Conservation (phyloP, 1,140 invertebrate species). For the Zaprionus inermis region DNA sequence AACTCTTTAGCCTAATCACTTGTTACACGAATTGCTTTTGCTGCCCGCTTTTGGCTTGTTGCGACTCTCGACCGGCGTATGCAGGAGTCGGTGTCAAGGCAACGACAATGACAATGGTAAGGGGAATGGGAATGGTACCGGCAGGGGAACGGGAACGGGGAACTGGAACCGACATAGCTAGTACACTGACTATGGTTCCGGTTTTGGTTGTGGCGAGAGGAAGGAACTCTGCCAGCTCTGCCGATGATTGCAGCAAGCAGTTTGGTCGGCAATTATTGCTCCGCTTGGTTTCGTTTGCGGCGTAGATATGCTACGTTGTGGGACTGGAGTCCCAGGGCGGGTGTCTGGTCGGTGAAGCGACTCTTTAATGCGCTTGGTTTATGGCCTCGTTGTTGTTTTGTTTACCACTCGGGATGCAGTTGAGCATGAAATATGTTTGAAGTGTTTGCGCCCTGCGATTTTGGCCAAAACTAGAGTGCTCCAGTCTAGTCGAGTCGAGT, state of each 20-base stretch:
- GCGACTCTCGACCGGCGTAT: conserved; percentile 55
- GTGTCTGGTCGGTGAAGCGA: neutral
- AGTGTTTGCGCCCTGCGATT: conserved; percentile 38
- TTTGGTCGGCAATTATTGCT: conserved; percentile 71
- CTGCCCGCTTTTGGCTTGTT: conserved; percentile 41
- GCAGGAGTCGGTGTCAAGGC: conserved; percentile 20
- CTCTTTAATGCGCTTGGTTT: conserved; percentile 65
- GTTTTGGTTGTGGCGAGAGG: conserved; percentile 11
- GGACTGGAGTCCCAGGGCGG: neutral
- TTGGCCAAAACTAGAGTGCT: neutral
- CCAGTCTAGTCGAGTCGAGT: neutral
- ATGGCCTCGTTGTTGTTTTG: conserved; percentile 58
- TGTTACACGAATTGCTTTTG: conserved; percentile 26
- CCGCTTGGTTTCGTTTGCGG: neutral
- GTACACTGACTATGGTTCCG: conserved; percentile 8
- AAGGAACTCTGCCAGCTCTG: conserved; percentile 3
- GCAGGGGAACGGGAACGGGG: no score
- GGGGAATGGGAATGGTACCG: no score
- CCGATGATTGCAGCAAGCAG: conserved; percentile 72
- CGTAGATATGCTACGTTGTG: conserved; percentile 8
- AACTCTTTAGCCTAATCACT: conserved; percentile 4
- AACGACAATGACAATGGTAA: conserved; percentile 3
- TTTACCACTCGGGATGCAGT: conserved; percentile 54
- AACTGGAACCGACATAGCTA: neutral
- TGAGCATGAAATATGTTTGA: conserved; percentile 76